A percentile compares a stretch with the other conserved stretches of the same genome.
Conservation (phyloP, 2,888 invertebrate genomes). For the Hecatera dysodea region DNA sequence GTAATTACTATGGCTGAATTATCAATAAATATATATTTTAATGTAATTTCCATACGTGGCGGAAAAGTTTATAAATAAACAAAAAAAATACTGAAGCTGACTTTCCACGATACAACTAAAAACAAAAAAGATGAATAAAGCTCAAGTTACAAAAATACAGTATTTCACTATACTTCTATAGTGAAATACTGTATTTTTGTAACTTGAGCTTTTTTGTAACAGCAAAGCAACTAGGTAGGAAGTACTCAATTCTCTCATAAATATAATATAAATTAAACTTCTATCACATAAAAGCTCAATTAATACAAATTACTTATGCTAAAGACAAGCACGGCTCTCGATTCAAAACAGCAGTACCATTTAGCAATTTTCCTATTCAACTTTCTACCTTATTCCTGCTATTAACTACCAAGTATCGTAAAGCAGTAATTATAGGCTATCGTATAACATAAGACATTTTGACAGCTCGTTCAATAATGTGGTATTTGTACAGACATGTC, state of each 20-base stretch:
- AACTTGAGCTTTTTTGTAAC: too few relatives aligned
- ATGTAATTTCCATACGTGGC: neutral
- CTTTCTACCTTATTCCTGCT: constrained; percentile 56
- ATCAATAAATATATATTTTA: constrained; percentile 2
- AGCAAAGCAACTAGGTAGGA: neutral
- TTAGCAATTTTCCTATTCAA: constrained; percentile 49
- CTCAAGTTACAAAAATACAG: too few relatives aligned
- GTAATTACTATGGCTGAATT: constrained; percentile 52
- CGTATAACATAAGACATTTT: constrained; percentile 60
- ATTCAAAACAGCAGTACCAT: constrained; percentile 40
- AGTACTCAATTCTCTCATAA: neutral
- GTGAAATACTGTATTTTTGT: too few relatives aligned
- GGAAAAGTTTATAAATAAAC: neutral
- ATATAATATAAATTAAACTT: constrained; percentile 17
- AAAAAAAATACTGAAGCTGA: constrained; percentile 8
- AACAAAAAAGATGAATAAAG: too few relatives aligned
- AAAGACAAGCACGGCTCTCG: constrained; percentile 35
- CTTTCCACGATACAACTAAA: constrained; percentile 7
- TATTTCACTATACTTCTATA: too few relatives aligned
- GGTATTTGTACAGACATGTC: constrained; percentile 45
- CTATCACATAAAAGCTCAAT: constrained; percentile 27
- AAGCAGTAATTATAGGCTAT: constrained; percentile 61
- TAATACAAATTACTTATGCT: constrained; percentile 28
- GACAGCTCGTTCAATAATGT: constrained; percentile 61
- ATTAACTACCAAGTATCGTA: constrained; percentile 46